Percentiles rank a stretch among this genome's conserved stretches.
Evolutionary conservation across 2,888 invertebrate genomes (phyloP).

Genomic region (Cecidostiba fungosa): DNA sequence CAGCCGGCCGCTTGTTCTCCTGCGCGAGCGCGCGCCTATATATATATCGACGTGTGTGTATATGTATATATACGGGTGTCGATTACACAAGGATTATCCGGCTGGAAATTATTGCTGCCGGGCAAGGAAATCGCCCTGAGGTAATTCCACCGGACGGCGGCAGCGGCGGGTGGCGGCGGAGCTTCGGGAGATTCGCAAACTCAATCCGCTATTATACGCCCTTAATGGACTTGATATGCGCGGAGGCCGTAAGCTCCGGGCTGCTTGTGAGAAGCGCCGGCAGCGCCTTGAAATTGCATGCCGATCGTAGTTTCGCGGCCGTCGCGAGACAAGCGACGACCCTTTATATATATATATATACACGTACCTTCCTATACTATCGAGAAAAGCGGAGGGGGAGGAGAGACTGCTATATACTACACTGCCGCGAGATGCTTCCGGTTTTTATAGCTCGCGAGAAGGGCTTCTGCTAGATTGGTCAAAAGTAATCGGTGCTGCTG

Average conservation of each 20-base stretch:
- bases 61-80: conserved; percentile 59
- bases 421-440: neutral
- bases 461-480: neutral
- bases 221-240: conserved; percentile 61
- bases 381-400: neutral
- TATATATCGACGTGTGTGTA: conserved; percentile 9
- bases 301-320: conserved; percentile 35
- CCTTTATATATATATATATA: neutral
- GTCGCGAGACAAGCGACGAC: neutral
- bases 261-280: neutral
- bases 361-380: neutral
- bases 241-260: neutral
- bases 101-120: conserved; percentile 68
- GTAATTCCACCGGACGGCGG: conserved; percentile 52
- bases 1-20: neutral
- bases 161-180: conserved; percentile 33
- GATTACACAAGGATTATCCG: conserved; percentile 71
- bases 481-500: neutral
- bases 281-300: conserved; percentile 21
- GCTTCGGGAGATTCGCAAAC: conserved; percentile 61
- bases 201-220: conserved; percentile 62
- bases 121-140: conserved; percentile 64
- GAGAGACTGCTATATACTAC: neutral
- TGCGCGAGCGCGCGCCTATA: neutral
- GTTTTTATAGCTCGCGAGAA: neutral